phyloP scores from a whole-genome alignment of 1,140 invertebrate species.

The Bombus waltoni region DNA sequence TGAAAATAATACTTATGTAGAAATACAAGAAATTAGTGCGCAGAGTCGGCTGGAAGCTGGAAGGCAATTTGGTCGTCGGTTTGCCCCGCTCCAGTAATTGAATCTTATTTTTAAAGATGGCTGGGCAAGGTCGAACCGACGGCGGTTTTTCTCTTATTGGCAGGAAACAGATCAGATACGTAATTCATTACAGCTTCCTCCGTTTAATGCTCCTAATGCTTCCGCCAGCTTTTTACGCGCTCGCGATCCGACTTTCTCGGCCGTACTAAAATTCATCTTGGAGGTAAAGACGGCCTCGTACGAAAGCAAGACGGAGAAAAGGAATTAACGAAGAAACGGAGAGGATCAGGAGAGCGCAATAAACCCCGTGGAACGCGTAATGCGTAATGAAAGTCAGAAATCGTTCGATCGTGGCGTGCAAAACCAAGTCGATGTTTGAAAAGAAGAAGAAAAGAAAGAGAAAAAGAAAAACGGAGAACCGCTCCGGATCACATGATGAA shows the following conservation, averaged over 20 bases:
- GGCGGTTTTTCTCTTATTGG: conserved; percentile 1
- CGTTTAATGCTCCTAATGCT: conserved; percentile 31
- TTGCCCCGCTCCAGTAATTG: neutral
- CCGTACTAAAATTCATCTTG: conserved; percentile 17
- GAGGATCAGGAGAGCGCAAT: conserved; percentile 4
- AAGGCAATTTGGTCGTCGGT: neutral
- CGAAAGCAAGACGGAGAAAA: neutral
- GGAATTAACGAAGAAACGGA: neutral
- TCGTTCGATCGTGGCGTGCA: neutral
- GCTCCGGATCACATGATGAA: neutral
- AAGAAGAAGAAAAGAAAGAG: neutral
- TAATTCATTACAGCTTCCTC: conserved; percentile 27
- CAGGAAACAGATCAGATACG: conserved; percentile 18
- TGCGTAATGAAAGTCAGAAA: conserved; percentile 25
- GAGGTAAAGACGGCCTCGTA: neutral
- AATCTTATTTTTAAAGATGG: conserved; percentile 6
- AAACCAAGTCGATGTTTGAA: neutral
- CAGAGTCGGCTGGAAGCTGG: neutral
- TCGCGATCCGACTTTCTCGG: neutral
- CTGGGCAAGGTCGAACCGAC: neutral
- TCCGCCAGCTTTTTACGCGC: conserved; percentile 1
- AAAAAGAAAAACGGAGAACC: neutral
- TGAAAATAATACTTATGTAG: too few relatives aligned
- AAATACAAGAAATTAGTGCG: neutral
- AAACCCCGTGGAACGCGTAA: conserved; percentile 10